Evolutionary conservation across 2,888 invertebrate species (phyloP).

Genomic region (Diploptera punctata): DNA sequence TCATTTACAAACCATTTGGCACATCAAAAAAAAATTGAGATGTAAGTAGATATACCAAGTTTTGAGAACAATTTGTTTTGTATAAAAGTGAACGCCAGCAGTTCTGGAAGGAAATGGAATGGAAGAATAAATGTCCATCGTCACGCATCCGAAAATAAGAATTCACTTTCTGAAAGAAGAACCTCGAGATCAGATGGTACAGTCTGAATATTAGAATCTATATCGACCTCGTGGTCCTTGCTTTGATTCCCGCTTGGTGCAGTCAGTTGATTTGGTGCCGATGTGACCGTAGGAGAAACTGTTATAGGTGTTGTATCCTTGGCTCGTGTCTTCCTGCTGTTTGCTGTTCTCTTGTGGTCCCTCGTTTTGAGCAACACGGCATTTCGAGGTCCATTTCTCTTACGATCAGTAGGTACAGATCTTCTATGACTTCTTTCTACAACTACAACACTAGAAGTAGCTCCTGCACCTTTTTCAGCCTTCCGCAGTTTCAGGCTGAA

Average conservation of each 20-base stretch:
- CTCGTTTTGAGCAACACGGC: slow-evolving; percentile 32
- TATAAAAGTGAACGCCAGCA: background rate
- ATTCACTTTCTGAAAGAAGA: slow-evolving; percentile 64
- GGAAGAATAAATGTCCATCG: slow-evolving; percentile 42
- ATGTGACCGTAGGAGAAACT: background rate
- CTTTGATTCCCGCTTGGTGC: background rate
- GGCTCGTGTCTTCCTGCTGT: background rate
- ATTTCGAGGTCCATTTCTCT: slow-evolving; percentile 30
- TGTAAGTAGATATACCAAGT: background rate
- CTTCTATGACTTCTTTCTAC: slow-evolving; percentile 54
- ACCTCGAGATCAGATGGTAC: slow-evolving; percentile 68
- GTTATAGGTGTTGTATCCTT: slow-evolving; percentile 8
- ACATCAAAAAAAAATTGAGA: slow-evolving; percentile 17
- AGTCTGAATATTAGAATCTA: slow-evolving; percentile 65
- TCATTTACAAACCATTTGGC: slow-evolving; percentile 23
- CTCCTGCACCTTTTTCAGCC: slow-evolving; percentile 61
- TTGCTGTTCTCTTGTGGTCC: slow-evolving; percentile 31
- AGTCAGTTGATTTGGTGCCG: slow-evolving; percentile 13
- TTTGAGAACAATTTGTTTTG: background rate
- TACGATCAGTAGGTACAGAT: slow-evolving; percentile 7
- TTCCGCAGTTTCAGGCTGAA: slow-evolving; percentile 81
- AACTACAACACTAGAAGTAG: slow-evolving; percentile 59
- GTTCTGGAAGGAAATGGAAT: slow-evolving; percentile 32
- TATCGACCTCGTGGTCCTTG: slow-evolving; percentile 49
- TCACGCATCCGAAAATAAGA: slow-evolving; percentile 61